phyloP scores from a whole-genome alignment of 1,140 invertebrate genomes.

The Chironomus tepperi region DNA sequence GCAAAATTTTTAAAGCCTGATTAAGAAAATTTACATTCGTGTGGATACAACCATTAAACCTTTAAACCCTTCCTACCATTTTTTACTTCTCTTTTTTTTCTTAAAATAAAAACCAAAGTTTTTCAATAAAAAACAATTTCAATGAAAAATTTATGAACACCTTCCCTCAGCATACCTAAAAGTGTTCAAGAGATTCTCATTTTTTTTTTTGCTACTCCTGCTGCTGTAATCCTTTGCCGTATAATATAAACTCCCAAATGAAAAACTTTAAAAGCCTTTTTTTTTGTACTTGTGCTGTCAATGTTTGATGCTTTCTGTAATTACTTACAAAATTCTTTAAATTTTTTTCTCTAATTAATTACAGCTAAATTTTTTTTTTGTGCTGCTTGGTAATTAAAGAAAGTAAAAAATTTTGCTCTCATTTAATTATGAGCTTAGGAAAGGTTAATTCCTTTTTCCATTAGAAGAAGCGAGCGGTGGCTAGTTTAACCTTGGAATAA shows the following conservation, averaged over 20 bases:
- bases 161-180: no score
- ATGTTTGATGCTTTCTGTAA: neutral
- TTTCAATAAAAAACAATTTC: conserved; percentile 15
- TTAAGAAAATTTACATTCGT: no score
- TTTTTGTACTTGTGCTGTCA: neutral
- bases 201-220: neutral
- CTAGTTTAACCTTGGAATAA: no score
- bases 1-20: no score
- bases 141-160: conserved; percentile 3
- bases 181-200: no score
- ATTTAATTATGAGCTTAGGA: neutral
- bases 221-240: neutral
- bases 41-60: no score
- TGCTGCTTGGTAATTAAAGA: no score
- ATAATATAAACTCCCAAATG: neutral
- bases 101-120: neutral
- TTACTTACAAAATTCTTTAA: conserved; percentile 9
- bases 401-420: no score
- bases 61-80: neutral
- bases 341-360: neutral
- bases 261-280: conserved; percentile 3
- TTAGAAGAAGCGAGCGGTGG: no score
- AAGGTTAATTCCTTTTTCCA: neutral
- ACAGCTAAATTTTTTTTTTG: neutral
- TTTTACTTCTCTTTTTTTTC: neutral